A percentile compares a stretch with the other conserved stretches of the same genome.
phyloP scores from a whole-genome alignment of 2,113 vertebrate genomes.

The Leucoraja erinaceus region DNA sequence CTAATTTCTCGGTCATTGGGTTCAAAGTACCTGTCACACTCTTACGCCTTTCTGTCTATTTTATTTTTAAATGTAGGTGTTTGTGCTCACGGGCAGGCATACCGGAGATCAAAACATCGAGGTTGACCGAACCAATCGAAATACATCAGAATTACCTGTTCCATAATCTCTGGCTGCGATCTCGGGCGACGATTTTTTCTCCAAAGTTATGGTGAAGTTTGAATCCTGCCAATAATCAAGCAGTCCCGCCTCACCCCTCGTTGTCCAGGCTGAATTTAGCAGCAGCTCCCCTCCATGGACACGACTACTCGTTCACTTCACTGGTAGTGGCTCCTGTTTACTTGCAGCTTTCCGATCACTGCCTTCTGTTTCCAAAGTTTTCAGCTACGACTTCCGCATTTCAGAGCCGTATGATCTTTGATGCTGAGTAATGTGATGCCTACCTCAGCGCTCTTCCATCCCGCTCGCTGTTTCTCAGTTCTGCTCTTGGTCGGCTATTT shows the following conservation, averaged over 20 bases:
- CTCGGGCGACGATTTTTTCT: background rate
- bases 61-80: background rate
- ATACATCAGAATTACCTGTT: background rate
- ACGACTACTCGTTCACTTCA: no score
- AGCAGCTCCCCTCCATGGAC: background rate
- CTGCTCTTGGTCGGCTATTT: background rate
- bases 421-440: background rate
- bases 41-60: background rate
- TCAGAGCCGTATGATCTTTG: background rate
- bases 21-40: background rate
- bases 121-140: background rate
- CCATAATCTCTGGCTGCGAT: background rate
- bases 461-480: background rate
- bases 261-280: background rate
- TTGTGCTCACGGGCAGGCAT: background rate
- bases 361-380: background rate
- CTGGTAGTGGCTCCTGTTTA: no score
- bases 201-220: background rate
- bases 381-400: constrained; percentile 1
- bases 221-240: background rate
- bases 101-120: background rate
- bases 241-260: background rate
- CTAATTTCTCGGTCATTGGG: background rate
- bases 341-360: background rate
- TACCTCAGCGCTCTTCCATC: background rate